Evolutionary conservation across 2,888 invertebrate genomes (phyloP).

Genomic region (Drosophila maculinotata): DNA sequence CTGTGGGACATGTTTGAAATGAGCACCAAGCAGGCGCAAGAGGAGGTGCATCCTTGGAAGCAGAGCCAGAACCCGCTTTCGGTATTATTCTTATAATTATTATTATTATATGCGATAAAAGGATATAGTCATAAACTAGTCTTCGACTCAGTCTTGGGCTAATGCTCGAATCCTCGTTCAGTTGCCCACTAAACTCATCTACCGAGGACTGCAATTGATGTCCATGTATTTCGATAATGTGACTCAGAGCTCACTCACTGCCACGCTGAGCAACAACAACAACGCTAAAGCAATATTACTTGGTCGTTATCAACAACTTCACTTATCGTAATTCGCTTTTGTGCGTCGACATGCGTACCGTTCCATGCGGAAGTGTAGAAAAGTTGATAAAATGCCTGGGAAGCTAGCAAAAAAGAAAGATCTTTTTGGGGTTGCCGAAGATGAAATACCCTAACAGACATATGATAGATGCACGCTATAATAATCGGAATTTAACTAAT

Average conservation of each 20-base stretch:
- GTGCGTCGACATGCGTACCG: not conserved
- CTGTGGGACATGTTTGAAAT: conserved; percentile 23
- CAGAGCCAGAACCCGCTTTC: conserved; percentile 70
- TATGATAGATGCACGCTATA: not conserved
- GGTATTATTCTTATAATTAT: too few species aligned
- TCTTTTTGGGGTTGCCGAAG: not conserved
- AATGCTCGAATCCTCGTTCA: too few species aligned
- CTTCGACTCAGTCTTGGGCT: too few species aligned
- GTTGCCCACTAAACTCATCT: too few species aligned
- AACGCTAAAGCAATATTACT: conserved; percentile 21
- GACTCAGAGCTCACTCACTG: conserved; percentile 14
- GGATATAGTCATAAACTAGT: too few species aligned
- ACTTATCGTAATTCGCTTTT: conserved; percentile 46
- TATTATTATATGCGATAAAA: too few species aligned
- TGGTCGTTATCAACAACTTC: conserved; percentile 29
- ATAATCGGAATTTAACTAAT: not conserved
- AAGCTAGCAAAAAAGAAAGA: not conserved
- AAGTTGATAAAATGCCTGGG: conserved; percentile 21
- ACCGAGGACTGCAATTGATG: too few species aligned
- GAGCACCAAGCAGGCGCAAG: conserved; percentile 8
- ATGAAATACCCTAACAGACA: not conserved
- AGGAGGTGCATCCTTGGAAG: conserved; percentile 47
- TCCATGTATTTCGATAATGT: conserved; percentile 3
- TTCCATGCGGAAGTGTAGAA: conserved; percentile 24
- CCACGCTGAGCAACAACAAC: not conserved